These are phyloP conservation scores for Augochlora pura DNA, from an alignment of 1,140 invertebrate species.

Conservation along the genomic window DNA sequence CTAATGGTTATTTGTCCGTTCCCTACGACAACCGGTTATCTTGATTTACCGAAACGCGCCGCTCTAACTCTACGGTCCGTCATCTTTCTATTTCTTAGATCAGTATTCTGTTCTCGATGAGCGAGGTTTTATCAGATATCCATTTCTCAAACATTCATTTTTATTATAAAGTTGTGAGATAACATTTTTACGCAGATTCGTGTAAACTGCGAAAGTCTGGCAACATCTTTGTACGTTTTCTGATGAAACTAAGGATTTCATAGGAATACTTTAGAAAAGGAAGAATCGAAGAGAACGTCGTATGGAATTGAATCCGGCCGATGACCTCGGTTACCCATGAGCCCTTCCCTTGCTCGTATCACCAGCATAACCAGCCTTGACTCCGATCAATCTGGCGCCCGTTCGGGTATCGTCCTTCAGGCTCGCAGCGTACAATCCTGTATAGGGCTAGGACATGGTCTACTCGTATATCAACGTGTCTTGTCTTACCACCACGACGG, in stretches of 20 bases:
- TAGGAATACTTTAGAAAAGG: not conserved
- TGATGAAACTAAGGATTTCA: conserved; percentile 3
- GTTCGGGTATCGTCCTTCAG: conserved; percentile 47
- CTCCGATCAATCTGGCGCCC: conserved; percentile 69
- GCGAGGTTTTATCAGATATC: no score
- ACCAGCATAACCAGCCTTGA: conserved; percentile 66
- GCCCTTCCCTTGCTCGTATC: conserved; percentile 56
- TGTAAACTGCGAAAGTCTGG: no score
- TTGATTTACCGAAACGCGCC: not conserved
- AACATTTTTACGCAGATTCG: no score
- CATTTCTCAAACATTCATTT: no score
- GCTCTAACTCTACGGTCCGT: no score
- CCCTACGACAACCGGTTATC: not conserved
- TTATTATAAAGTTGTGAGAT: no score
- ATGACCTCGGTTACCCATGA: conserved; percentile 62
- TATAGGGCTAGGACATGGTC: conserved; percentile 20
- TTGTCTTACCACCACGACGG: conserved; percentile 49
- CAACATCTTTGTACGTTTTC: not conserved
- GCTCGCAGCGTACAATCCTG: conserved; percentile 42
- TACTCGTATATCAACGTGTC: conserved; percentile 59
- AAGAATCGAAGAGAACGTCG: conserved; percentile 48
- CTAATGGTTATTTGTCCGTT: conserved; percentile 9
- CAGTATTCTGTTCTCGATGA: no score
- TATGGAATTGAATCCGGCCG: conserved; percentile 56
- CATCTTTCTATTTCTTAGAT: no score